These are phyloP conservation scores for Staurois parvus DNA, from an alignment of 2,797 vertebrate species.

Conservation along the genomic window DNA sequence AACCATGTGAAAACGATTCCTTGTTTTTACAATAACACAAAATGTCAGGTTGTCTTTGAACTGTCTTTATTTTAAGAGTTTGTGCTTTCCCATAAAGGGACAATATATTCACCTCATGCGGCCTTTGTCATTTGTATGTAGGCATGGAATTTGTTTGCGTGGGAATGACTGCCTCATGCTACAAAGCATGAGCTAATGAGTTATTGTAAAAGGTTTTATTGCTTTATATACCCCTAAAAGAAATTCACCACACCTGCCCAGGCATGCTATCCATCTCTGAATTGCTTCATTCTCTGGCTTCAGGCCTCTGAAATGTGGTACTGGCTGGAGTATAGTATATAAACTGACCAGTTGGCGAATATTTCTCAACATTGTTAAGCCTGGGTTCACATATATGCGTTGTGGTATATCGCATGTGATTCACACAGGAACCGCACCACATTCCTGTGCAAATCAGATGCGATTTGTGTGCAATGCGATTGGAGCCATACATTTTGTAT, in stretches of 20 bases:
- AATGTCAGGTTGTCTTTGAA: conserved; percentile 17
- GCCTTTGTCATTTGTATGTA: conserved; percentile 28
- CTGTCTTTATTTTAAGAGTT: conserved; percentile 17
- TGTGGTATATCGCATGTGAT: too few relatives aligned
- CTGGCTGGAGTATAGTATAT: not conserved
- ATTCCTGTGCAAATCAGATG: too few relatives aligned
- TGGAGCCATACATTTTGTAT: too few relatives aligned
- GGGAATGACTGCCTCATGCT: not conserved
- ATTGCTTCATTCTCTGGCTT: not conserved
- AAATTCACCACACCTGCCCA: conserved; percentile 2
- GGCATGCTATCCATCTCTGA: conserved; percentile 1
- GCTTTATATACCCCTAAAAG: conserved; percentile 16
- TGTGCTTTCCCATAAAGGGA: conserved; percentile 37
- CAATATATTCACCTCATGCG: conserved; percentile 11
- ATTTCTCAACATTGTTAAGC: not conserved
- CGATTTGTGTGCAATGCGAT: too few relatives aligned
- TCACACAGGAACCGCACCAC: too few relatives aligned
- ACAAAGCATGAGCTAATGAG: not conserved
- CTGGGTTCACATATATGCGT: too few relatives aligned
- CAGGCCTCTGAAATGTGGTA: not conserved
- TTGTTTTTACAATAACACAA: conserved; percentile 46
- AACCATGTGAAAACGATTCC: conserved; percentile 42
- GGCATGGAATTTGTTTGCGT: not conserved
- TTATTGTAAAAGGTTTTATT: conserved; percentile 23
- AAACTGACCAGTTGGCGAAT: not conserved